These are phyloP conservation scores for Pelvicachromis taeniatus DNA, from an alignment of 2,113 vertebrate species.

Conservation along the genomic window DNA sequence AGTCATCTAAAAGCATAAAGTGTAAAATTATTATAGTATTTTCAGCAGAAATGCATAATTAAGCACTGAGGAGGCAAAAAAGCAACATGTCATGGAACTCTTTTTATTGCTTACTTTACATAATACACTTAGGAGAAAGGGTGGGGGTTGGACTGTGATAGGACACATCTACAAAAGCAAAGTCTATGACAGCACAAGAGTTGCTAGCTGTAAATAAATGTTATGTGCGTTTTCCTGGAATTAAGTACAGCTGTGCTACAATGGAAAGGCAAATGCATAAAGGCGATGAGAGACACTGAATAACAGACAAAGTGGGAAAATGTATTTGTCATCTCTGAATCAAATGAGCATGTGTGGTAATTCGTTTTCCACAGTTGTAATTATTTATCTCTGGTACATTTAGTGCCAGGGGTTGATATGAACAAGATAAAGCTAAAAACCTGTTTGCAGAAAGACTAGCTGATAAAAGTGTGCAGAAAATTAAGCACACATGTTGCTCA, in stretches of 20 bases:
- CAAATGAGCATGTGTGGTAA: not conserved
- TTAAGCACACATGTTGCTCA: not conserved
- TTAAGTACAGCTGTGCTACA: not conserved
- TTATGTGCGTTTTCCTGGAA: conserved; percentile 22
- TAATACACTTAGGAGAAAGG: conserved; percentile 5
- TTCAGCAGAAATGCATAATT: not conserved
- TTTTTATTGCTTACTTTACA: not conserved
- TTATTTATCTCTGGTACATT: not conserved
- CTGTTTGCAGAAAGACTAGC: not conserved
- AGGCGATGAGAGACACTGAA: not conserved
- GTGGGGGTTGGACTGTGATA: not conserved
- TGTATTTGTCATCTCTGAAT: not conserved
- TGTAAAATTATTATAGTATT: not conserved
- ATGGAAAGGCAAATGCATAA: conserved; percentile 6
- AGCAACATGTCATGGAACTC: not conserved
- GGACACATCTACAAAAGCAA: conserved; percentile 1
- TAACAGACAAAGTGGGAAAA: not conserved
- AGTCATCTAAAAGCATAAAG: not conserved
- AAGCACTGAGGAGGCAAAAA: not conserved
- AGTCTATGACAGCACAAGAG: conserved; percentile 16
- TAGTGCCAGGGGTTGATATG: not conserved
- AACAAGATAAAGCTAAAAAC: not conserved
- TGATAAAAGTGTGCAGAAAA: not conserved
- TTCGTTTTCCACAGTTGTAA: not conserved
- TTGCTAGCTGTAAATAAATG: conserved; percentile 3